A percentile compares a stretch with the other conserved stretches of the same genome.
Evolutionary conservation across 2,113 vertebrate genomes (phyloP).

Genomic region (Pseudonaja textilis): DNA sequence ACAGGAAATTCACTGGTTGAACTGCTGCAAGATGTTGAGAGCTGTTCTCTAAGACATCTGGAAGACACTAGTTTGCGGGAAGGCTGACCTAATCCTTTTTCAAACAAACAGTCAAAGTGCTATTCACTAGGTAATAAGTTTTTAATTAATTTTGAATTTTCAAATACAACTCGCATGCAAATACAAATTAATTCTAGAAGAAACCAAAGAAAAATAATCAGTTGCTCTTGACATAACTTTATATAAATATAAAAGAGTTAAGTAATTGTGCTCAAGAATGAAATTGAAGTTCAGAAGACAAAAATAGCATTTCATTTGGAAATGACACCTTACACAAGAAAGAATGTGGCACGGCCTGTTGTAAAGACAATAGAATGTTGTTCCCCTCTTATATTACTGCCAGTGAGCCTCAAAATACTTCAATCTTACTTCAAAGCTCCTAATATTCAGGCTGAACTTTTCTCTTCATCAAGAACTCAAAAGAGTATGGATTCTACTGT

Average conservation of each 20-base stretch:
- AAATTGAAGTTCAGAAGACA: not conserved
- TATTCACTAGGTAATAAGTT: not conserved
- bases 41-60: not conserved
- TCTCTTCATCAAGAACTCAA: conserved; percentile 12
- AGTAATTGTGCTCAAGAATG: not conserved
- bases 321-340: not conserved
- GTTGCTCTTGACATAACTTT: not conserved
- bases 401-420: not conserved
- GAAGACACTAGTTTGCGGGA: not conserved
- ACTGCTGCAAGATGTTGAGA: not conserved
- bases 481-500: conserved; percentile 15
- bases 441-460: conserved; percentile 11
- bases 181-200: not conserved
- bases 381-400: not conserved
- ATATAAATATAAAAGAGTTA: not conserved
- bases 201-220: not conserved
- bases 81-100: not conserved
- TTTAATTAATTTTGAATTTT: not conserved
- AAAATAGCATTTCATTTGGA: not conserved
- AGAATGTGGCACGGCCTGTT: not conserved
- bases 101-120: not conserved
- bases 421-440: conserved; percentile 13
- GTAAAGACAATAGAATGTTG: not conserved
- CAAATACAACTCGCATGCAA: not conserved
- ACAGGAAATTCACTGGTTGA: not conserved